phyloP scores from a whole-genome alignment of 2,888 invertebrate genomes.

The Apodemia zela region DNA sequence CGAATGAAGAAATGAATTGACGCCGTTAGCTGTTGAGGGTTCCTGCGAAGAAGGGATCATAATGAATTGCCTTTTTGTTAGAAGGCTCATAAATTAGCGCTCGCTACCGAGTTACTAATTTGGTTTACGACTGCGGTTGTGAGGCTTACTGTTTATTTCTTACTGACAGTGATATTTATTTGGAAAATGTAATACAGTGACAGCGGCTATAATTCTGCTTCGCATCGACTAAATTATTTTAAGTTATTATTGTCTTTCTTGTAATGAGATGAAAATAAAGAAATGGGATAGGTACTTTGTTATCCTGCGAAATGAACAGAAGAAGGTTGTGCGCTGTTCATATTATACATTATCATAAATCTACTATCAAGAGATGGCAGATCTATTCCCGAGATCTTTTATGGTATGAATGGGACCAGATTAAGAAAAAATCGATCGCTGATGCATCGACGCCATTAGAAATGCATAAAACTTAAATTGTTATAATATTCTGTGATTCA shows the following conservation, averaged over 20 bases:
- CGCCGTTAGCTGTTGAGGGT: conserved; percentile 13
- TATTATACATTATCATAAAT: too few species aligned
- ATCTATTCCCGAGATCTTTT: too few species aligned
- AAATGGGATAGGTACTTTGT: too few species aligned
- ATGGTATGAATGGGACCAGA: too few species aligned
- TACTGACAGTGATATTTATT: conserved; percentile 8
- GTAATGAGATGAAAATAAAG: too few species aligned
- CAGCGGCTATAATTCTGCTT: background rate
- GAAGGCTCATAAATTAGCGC: conserved; percentile 26
- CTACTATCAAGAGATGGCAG: too few species aligned
- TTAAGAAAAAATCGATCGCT: too few species aligned
- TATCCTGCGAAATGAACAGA: too few species aligned
- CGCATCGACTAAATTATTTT: background rate
- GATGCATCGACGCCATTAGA: too few species aligned
- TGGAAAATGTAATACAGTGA: conserved; percentile 2
- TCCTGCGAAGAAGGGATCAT: conserved; percentile 25
- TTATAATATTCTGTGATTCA: too few species aligned
- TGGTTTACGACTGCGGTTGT: conserved; percentile 11
- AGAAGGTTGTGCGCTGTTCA: too few species aligned
- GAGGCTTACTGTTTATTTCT: conserved; percentile 13
- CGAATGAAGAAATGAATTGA: conserved; percentile 12
- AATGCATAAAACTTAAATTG: too few species aligned
- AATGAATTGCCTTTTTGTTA: conserved; percentile 27
- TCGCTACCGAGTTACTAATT: conserved; percentile 14
- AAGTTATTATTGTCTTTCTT: background rate